Conservation (phyloP, 2,113 vertebrate species). For the Poicephalus gulielmi region DNA sequence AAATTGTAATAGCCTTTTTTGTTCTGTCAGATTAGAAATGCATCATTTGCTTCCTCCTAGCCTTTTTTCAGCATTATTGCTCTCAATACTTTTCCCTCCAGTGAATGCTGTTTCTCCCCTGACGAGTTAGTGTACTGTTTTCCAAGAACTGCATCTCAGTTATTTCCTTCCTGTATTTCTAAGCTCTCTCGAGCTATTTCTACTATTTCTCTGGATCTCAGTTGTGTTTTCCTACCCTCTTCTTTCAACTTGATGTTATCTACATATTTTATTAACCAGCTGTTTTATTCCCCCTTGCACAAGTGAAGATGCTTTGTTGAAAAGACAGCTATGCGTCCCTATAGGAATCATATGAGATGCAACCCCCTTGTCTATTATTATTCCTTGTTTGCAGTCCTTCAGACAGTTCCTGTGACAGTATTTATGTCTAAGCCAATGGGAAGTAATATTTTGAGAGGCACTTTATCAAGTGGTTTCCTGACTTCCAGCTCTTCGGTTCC, state of each 20-base stretch:
- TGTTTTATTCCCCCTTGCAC: not conserved
- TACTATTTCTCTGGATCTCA: not conserved
- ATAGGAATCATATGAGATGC: not conserved
- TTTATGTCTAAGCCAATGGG: conserved; percentile 34
- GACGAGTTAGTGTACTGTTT: not conserved
- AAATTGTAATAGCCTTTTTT: not conserved
- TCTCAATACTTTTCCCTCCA: not conserved
- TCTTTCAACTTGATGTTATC: conserved; percentile 2
- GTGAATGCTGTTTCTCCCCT: not conserved
- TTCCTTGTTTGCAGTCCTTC: conserved; percentile 21
- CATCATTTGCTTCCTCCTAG: not conserved
- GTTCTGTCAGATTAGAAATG: not conserved
- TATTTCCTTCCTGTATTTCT: not conserved
- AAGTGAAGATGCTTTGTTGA: not conserved
- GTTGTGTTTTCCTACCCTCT: not conserved
- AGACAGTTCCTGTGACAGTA: conserved; percentile 1
- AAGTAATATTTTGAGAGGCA: conserved; percentile 38
- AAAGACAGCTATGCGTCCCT: not conserved
- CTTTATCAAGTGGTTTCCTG: not conserved
- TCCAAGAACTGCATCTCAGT: conserved; percentile 10
- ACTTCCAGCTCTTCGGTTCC: conserved; percentile 24
- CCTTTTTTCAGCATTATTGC: not conserved
- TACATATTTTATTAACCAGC: conserved; percentile 44
- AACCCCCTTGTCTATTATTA: not conserved
- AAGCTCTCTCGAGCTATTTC: not conserved